Evolutionary conservation across 2,888 invertebrate species (phyloP), one percentile per base, ranked within the genome.

Genomic region (Capitulum mitella): DNA sequence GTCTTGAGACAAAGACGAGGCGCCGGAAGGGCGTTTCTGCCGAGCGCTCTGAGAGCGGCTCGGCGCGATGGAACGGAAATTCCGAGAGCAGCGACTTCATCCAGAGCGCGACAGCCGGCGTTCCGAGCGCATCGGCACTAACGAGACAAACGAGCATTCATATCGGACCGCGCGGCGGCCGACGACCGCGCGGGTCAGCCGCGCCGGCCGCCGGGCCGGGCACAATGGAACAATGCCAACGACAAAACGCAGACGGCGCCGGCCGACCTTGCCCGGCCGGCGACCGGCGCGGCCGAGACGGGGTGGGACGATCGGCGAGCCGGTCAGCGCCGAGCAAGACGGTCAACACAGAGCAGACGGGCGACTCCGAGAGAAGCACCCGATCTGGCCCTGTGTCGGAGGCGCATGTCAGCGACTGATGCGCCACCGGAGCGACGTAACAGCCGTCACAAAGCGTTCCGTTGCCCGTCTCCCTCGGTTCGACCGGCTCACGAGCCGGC

Each of bases 201-300:
- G 22, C 5, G 26, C 16, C 32, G 32, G 32, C 61, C 32, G 32
- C 32, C 14, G 5, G 29, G 29, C 61, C 61, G 61, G n/a, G 14
- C 61, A 61, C 61, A 61, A 61, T 32, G 61, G 32, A 61, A 61
- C 61, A 61, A 61, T 61, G 61, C 32, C 61, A 32, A 10, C 61
- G 32, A 61, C 61, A 16, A 32, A 61, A 16, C 14, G 61, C 61
- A 16, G 54, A 16, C 54, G 54, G 54, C 54, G 54, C 5, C 54
- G 54, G n/a, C 54, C 22, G n/a, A n/a, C 54, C 54, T n/a, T 22
- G 54, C 54, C 54, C n/a, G 54, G 54, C 12, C 54, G n/a, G 54
- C 54, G 51, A 51, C 51, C 58, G n/a, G 22, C 29, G 8, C 58
- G n/a, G 32, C 51, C 51, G 51, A 22, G 51, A 22, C 22, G 22